Conservation (phyloP, 2,113 vertebrate genomes). For the Clarias gariepinus region DNA sequence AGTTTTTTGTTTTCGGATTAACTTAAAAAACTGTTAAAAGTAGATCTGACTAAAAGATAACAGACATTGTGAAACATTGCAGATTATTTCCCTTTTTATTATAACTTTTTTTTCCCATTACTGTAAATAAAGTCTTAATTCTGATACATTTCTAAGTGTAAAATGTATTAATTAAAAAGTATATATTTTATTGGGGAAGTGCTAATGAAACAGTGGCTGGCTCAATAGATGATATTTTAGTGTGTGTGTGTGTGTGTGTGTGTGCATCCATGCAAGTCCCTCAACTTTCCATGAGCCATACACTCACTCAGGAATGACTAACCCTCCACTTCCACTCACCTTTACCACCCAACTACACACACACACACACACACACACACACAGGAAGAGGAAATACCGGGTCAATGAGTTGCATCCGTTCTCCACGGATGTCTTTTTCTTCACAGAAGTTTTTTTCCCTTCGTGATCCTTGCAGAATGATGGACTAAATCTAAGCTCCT, state of each 20-base stretch:
- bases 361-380: slow-evolving; percentile 43
- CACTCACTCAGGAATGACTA: slow-evolving; percentile 49
- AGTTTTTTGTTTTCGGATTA: not conserved
- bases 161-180: no score
- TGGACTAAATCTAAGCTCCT: not conserved
- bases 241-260: not conserved
- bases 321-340: slow-evolving; percentile 52
- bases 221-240: not conserved
- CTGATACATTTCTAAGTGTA: not conserved
- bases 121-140: not conserved
- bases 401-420: slow-evolving; percentile 37
- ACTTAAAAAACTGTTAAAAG: not conserved
- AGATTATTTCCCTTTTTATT: no score
- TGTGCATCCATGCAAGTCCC: not conserved
- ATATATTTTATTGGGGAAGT: not conserved
- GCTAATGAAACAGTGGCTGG: not conserved
- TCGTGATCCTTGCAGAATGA: not conserved
- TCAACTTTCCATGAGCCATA: slow-evolving; percentile 10
- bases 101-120: no score
- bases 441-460: not conserved
- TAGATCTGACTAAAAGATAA: not conserved
- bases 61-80: not conserved
- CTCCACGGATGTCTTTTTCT: not conserved
- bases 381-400: slow-evolving; percentile 39
- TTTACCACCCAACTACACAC: slow-evolving; percentile 37